Percentiles rank a stretch among this genome's conserved stretches.
These are phyloP conservation scores for Patagioenas fasciata DNA, from an alignment of 2,113 vertebrate genomes.

Conservation along the genomic window DNA sequence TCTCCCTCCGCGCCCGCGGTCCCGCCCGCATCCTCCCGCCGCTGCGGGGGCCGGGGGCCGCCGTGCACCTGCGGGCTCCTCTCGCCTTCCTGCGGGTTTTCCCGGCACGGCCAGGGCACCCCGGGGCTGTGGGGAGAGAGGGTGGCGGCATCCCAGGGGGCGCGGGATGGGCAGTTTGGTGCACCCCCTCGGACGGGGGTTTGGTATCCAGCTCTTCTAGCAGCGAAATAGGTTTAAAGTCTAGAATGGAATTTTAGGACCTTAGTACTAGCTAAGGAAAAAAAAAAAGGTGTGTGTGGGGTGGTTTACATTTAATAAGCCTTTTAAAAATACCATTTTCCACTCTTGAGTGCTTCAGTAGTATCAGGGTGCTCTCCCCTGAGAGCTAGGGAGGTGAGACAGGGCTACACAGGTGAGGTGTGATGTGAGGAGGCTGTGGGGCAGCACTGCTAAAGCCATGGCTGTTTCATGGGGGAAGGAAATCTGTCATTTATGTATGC, in stretches of 20 bases:
- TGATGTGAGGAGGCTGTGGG: background rate
- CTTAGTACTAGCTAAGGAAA: background rate
- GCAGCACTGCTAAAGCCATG: background rate
- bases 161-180: background rate
- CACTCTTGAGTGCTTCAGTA: background rate
- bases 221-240: background rate
- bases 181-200: accelerated
- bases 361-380: background rate
- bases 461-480: background rate
- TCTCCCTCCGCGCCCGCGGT: background rate
- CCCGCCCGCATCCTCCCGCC: background rate
- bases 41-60: background rate
- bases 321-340: background rate
- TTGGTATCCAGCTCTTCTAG: background rate
- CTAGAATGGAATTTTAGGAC: background rate
- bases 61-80: background rate
- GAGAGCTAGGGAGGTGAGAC: background rate
- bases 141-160: background rate
- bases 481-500: background rate
- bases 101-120: background rate
- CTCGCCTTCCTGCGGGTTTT: background rate
- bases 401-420: background rate
- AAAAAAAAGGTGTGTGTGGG: accelerated
- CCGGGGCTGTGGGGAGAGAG: background rate
- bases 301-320: background rate